A percentile compares a stretch with the other conserved stretches of the same genome.
Evolutionary conservation across 1,140 invertebrate genomes (phyloP).

Genomic region (Maniola jurtina): DNA sequence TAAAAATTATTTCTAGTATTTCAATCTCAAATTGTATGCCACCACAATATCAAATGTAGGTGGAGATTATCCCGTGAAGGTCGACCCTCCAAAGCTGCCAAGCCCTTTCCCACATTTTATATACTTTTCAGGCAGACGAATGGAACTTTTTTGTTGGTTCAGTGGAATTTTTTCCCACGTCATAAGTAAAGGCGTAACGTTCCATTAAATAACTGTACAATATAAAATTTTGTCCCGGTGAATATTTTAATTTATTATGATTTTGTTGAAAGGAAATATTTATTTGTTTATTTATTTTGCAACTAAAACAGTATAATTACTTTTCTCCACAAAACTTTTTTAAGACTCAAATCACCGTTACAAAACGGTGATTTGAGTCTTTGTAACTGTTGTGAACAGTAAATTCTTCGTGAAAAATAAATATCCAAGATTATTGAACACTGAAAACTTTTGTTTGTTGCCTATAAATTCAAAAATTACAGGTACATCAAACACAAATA

Average conservation of each 20-base stretch:
- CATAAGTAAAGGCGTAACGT: constrained; percentile 1
- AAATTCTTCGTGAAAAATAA: no score
- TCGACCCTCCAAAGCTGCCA: constrained; percentile 17
- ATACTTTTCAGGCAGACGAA: constrained; percentile 42
- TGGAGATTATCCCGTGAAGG: constrained; percentile 22
- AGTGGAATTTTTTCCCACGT: constrained; percentile 36
- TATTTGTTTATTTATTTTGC: no score
- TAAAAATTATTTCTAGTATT: neutral
- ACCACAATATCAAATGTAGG: constrained; percentile 18
- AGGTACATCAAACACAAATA: neutral
- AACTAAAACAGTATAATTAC: no score
- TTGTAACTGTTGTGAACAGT: no score
- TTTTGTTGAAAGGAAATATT: no score
- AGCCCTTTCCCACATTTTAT: constrained; percentile 46
- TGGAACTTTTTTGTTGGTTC: constrained; percentile 48
- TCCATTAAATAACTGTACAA: no score
- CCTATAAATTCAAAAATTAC: neutral
- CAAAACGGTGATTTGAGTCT: no score
- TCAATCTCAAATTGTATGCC: constrained; percentile 10
- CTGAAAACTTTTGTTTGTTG: neutral
- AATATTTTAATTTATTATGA: no score
- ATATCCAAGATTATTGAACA: no score
- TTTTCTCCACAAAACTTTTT: no score
- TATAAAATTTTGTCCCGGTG: no score
- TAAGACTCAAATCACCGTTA: no score